A percentile compares a stretch with the other conserved stretches of the same genome.
Evolutionary conservation across 2,797 vertebrate species (phyloP).

Genomic region (Oreochromis mossambicus): DNA sequence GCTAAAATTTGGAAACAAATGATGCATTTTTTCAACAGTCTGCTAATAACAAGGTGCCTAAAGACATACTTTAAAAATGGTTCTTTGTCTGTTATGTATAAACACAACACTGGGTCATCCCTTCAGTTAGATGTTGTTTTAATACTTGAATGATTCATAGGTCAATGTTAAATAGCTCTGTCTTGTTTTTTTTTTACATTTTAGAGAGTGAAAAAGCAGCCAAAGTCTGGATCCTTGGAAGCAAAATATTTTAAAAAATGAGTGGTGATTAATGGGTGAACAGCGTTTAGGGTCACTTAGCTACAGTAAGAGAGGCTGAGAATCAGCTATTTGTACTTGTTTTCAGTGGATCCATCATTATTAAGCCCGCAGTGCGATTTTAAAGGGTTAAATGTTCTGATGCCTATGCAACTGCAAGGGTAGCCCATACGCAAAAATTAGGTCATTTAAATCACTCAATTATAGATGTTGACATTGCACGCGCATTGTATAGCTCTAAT

Average conservation of each 20-base stretch:
- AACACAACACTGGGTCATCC: not conserved
- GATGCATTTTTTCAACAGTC: not conserved
- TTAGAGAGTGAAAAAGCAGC: not conserved
- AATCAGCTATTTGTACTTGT: not conserved
- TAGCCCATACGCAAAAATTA: constrained; percentile 13
- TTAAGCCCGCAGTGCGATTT: not conserved
- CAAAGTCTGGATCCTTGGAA: not conserved
- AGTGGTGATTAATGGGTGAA: not conserved
- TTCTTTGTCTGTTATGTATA: not conserved
- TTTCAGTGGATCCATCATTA: not conserved
- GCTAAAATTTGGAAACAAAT: not conserved
- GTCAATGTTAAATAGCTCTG: not conserved
- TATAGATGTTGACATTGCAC: constrained; percentile 56
- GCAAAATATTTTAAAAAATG: not conserved
- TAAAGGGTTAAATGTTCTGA: constrained; percentile 11
- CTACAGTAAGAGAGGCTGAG: not conserved
- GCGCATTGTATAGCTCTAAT: constrained; percentile 31
- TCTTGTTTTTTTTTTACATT: not conserved
- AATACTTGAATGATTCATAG: not conserved
- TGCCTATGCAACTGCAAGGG: not conserved
- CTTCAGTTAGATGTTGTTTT: not conserved
- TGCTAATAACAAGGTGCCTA: not conserved
- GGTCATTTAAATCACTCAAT: constrained; percentile 48
- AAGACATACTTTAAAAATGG: not conserved
- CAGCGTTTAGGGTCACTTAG: not conserved